Evolutionary conservation across 2,888 invertebrate genomes (phyloP), one percentile per base, ranked within the genome.

Genomic region (Thyatira batis): DNA sequence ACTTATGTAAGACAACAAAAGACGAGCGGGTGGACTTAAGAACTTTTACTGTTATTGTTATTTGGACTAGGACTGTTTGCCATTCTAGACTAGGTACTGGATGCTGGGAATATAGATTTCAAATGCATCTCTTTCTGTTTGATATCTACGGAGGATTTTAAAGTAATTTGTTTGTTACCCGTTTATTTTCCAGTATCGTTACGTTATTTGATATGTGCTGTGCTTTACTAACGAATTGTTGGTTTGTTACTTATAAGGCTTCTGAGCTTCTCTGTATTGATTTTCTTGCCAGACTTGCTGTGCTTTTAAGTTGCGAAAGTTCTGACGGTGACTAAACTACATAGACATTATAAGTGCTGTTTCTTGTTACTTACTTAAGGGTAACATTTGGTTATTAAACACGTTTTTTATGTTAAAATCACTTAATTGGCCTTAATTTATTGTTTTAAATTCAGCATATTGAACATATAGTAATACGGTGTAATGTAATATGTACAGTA

Each of bases 31-130:
- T 63, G 58, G 66, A 69, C 71, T 75, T 75, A 66, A 69, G 61
- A 59, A 72, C 66, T 76, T 72, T 73, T 70, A 73, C 62, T 65
- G 67, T 76, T 79, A 75, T 76, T 75, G 68, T 73, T 80, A 71
- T 74, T 78, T 76, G 70, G 57, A 64, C 66, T 67, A 60, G 61
- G 59, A 69, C 71, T 70, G 65, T 73, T 73, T 70, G 61, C 66
- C 50, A 52, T 65, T 52, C 64, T 52, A 56, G 65, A 54, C 67
- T 64, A n/a, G n/a, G n/a, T n/a, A 57, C 65, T 57, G 55, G 63
- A 56, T 61, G 54, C 58, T 58, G 51, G 45, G 64, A 66, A 66
- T 71, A 69, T 73, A 59, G 66, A 71, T 73, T 76, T 66, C 66
- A 66, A 67, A 65, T 65, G 65, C 57, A 66, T 61, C 71, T 69